Evolutionary conservation across 2,113 vertebrate genomes (phyloP), one percentile per base, ranked within the genome.

Genomic region (Tragelaphus buxtoni): DNA sequence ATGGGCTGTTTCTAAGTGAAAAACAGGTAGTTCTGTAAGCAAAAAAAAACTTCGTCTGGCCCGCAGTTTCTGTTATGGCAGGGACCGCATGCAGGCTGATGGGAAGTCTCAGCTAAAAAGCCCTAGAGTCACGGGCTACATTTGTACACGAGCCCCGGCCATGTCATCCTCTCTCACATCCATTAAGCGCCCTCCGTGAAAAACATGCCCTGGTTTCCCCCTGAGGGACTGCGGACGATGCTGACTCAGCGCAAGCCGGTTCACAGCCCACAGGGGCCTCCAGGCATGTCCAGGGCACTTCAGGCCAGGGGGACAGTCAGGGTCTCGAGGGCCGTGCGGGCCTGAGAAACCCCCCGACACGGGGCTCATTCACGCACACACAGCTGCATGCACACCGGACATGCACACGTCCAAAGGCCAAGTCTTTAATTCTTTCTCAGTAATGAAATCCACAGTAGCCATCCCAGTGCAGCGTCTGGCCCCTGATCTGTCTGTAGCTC

Each of bases 361-460:
- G 28, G 53, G 9, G 10, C 20, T 9, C 9, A 2, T 18, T 28
- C 56, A 30, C 7, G 56, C 14, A 35, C 3, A 2, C 20, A 12
- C 12, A 24, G 12, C 2, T 0, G 9, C 16, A 51, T 5, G 7
- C 9, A 22, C 42, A 32, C 26, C 0, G 16, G 1, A 39, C 4
- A 18, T 0, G 20, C 16, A 16, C 17, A 28, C 0, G 4, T 22
- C 49, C 16, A 4, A 24, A 26, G 76, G 56, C 63, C 3, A 0
- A 24, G 35, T 39, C 39, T 53, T n/a, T 28, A 35, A 39, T 32
- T 72, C 79, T 76, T 49, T 6, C 14, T 77, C 42, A 28, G 30
- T 51, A 53, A 45, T 24, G 18, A 55, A 77, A 53, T n/a, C 24
- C 80, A 4, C n/a, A 30, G 13, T 17, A 32, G 16, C 39, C 9